These are phyloP conservation scores for Danio kyathit DNA, from an alignment of 2,797 vertebrate genomes.

Conservation along the genomic window DNA sequence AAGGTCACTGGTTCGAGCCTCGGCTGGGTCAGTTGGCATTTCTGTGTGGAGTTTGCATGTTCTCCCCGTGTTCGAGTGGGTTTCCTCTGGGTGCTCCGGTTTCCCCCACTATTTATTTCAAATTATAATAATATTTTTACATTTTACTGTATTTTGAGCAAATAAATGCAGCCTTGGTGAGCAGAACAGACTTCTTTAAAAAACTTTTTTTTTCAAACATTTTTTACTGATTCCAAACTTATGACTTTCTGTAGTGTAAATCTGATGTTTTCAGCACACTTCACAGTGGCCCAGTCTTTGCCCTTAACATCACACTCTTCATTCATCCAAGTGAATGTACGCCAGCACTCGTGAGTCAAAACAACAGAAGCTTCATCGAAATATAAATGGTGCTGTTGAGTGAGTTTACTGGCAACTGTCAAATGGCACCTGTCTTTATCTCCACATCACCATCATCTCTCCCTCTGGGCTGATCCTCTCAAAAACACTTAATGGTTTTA, in stretches of 20 bases:
- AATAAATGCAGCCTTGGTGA: no score
- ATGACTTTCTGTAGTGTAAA: neutral
- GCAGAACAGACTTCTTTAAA: no score
- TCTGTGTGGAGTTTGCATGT: no score
- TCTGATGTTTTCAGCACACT: conserved; percentile 15
- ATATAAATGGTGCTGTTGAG: conserved; percentile 1
- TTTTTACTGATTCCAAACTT: no score
- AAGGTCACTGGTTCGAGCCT: no score
- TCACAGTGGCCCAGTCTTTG: conserved; percentile 3
- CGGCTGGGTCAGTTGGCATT: no score
- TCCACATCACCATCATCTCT: neutral
- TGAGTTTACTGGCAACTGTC: conserved; percentile 25
- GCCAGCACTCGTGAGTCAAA: conserved; percentile 2
- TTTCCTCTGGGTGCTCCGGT: no score
- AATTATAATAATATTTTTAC: no score
- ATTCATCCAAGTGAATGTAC: conserved; percentile 16
- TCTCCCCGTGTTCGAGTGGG: no score
- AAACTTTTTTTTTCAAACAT: no score
- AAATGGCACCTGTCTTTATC: conserved; percentile 19
- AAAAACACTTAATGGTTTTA: conserved; percentile 22
- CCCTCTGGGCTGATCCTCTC: conserved; percentile 13
- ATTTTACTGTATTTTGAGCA: no score
- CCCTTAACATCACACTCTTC: conserved; percentile 16
- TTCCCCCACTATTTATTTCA: no score
- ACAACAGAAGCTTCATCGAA: neutral